Evolutionary conservation across 37 sponge, comb jelly and placozoan genomes (phyloP).

Genomic region (Ephydatia muelleri): DNA sequence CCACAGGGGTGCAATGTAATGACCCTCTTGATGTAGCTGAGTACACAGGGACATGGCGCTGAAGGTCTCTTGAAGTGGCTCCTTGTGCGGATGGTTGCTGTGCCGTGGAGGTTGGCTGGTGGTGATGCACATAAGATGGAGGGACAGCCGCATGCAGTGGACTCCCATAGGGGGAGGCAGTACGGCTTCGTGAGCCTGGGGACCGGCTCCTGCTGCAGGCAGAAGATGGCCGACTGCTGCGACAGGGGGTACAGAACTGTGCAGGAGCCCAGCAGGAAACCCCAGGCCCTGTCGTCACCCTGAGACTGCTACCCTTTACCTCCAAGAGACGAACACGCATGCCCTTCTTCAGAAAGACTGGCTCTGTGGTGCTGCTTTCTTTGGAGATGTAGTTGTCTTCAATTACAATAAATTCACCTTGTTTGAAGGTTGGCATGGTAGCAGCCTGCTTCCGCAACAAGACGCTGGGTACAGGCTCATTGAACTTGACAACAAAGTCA

Average conservation of each 20-base stretch:
- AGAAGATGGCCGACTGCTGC: background rate
- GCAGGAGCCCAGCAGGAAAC: background rate
- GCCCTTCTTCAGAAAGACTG: background rate
- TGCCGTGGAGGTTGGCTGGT: background rate
- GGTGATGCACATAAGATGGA: background rate
- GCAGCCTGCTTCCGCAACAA: background rate
- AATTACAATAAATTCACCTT: background rate
- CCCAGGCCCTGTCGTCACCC: background rate
- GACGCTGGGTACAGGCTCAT: background rate
- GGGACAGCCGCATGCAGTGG: background rate
- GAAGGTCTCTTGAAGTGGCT: background rate
- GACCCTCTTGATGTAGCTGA: too few relatives aligned
- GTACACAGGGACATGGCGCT: too few relatives aligned
- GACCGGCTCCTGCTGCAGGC: background rate
- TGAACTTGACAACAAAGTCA: constrained; percentile 5
- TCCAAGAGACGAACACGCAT: background rate
- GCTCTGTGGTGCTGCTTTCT: background rate
- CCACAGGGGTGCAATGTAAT: too few relatives aligned
- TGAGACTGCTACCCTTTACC: background rate
- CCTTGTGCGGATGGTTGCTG: background rate
- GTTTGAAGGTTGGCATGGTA: background rate
- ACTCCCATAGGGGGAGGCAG: background rate
- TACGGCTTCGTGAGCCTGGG: background rate
- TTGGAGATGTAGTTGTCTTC: background rate
- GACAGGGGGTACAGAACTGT: background rate